A percentile compares a stretch with the other conserved stretches of the same genome.
These are phyloP conservation scores for Catocala fraxini DNA, from an alignment of 2,888 invertebrate genomes.

Conservation along the genomic window DNA sequence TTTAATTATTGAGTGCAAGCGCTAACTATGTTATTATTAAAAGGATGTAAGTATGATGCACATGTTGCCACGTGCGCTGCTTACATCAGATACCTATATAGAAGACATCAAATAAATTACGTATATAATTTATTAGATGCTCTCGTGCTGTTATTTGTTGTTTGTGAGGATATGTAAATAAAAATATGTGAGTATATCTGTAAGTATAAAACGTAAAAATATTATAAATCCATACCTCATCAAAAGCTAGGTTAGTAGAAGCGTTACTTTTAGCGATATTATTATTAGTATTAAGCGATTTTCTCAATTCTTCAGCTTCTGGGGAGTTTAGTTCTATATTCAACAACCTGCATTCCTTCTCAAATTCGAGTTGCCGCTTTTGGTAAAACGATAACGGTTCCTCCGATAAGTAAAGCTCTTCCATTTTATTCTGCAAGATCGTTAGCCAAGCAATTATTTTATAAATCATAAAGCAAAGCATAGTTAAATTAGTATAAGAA, in stretches of 20 bases:
- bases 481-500: neutral
- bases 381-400: conserved; percentile 83
- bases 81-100: too few relatives aligned
- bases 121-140: too few relatives aligned
- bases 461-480: neutral
- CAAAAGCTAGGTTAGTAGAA: conserved; percentile 65
- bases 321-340: conserved; percentile 76
- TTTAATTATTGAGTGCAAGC: too few relatives aligned
- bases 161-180: neutral
- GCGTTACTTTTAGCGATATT: conserved; percentile 66
- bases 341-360: conserved; percentile 82
- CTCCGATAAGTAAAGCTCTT: conserved; percentile 68
- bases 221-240: conserved; percentile 54
- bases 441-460: conserved; percentile 33
- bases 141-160: too few relatives aligned
- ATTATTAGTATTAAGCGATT: conserved; percentile 68
- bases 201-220: neutral
- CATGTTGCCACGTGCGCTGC: too few relatives aligned
- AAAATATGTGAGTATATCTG: neutral
- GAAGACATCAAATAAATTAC: too few relatives aligned
- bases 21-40: too few relatives aligned
- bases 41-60: too few relatives aligned
- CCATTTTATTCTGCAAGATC: conserved; percentile 72
- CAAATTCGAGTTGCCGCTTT: conserved; percentile 80
- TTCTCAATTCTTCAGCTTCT: conserved; percentile 72